Conservation (phyloP, 2,797 vertebrate species). For the Mus caroli region DNA sequence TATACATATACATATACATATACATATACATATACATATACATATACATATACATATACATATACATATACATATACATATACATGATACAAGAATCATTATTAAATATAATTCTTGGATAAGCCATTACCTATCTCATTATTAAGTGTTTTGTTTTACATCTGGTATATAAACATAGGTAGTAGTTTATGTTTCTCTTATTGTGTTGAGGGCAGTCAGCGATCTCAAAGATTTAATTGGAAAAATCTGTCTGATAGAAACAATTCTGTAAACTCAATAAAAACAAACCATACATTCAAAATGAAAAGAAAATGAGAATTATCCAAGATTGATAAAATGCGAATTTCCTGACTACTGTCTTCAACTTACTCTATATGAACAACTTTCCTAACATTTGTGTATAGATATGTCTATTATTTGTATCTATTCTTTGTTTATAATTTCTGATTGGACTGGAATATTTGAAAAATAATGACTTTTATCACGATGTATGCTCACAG, state of each 20-base stretch:
- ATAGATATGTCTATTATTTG: background rate
- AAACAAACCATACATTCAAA: background rate
- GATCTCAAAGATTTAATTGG: background rate
- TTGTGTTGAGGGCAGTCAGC: background rate
- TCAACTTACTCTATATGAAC: no score
- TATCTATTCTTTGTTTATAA: background rate
- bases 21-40: background rate
- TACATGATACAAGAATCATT: background rate
- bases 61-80: background rate
- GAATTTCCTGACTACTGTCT: background rate
- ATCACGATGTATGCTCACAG: background rate
- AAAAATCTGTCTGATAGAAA: background rate
- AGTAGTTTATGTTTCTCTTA: background rate
- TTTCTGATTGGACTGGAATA: background rate
- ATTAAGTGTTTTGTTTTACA: background rate
- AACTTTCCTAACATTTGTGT: background rate
- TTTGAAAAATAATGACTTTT: background rate
- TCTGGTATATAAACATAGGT: background rate
- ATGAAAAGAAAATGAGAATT: background rate
- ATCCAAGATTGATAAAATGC: background rate
- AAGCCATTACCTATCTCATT: background rate
- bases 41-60: background rate
- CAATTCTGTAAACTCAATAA: background rate
- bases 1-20: fast-evolving
- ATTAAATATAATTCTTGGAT: background rate